phyloP scores from a whole-genome alignment of 2,888 invertebrate species.

The Notodonta ziczac region DNA sequence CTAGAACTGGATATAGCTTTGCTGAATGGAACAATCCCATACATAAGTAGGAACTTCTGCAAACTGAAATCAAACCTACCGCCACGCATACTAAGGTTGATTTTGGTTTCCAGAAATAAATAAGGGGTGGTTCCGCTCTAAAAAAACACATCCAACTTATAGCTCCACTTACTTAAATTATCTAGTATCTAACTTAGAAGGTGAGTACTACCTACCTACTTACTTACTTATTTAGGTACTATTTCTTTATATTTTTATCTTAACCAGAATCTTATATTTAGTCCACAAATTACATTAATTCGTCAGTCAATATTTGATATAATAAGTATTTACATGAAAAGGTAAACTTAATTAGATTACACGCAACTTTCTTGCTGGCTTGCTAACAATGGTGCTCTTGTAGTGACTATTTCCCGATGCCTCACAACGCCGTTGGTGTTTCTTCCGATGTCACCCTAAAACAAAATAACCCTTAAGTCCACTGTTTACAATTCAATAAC shows the following conservation, averaged over 20 bases:
- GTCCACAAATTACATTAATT: background rate
- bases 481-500: no score
- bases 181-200: no score
- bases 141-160: no score
- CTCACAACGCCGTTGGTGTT: background rate
- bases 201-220: background rate
- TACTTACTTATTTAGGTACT: background rate
- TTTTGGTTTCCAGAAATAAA: no score
- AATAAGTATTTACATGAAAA: no score
- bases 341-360: background rate
- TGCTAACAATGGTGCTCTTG: background rate
- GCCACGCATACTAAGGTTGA: no score
- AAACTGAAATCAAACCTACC: no score
- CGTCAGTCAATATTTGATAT: background rate
- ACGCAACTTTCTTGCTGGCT: constrained; percentile 2
- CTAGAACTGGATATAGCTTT: no score
- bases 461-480: background rate
- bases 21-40: no score
- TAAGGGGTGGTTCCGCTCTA: no score
- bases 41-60: no score
- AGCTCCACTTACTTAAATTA: no score
- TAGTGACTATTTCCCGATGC: background rate
- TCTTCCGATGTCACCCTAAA: background rate
- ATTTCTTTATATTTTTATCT: background rate
- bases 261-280: background rate